phyloP scores from a whole-genome alignment of 2,797 vertebrate species.

The Phylloscopus collybita region DNA sequence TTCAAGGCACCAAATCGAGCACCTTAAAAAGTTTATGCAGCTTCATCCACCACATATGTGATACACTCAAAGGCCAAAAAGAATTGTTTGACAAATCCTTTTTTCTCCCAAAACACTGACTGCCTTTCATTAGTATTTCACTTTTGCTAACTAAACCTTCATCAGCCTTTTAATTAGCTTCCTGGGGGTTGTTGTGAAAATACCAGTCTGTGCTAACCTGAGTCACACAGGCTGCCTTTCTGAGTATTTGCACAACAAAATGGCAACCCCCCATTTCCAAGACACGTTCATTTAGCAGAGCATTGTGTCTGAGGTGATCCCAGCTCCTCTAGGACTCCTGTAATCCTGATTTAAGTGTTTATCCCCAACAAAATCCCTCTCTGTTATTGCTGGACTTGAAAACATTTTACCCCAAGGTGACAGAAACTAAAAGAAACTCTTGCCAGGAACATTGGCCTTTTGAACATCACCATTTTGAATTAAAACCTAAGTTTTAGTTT shows the following conservation, averaged over 20 bases:
- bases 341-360: not conserved
- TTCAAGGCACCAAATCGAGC: not conserved
- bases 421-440: not conserved
- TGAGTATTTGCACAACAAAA: not conserved
- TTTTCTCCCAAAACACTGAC: not conserved
- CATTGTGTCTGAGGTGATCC: not conserved
- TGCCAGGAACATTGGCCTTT: not conserved
- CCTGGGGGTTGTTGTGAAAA: conserved; percentile 16
- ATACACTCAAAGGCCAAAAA: not conserved
- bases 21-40: not conserved
- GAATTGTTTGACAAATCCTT: not conserved
- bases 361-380: not conserved
- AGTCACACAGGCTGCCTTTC: not conserved
- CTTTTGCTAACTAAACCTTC: conserved; percentile 18
- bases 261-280: not conserved
- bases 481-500: not conserved
- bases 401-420: not conserved
- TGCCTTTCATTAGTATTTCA: not conserved
- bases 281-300: not conserved
- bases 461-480: not conserved
- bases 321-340: not conserved
- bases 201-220: not conserved
- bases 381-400: not conserved
- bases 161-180: conserved; percentile 10
- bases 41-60: not conserved